Evolutionary conservation across 2,888 invertebrate genomes (phyloP).

Genomic region (Leptinotarsa haldemani): DNA sequence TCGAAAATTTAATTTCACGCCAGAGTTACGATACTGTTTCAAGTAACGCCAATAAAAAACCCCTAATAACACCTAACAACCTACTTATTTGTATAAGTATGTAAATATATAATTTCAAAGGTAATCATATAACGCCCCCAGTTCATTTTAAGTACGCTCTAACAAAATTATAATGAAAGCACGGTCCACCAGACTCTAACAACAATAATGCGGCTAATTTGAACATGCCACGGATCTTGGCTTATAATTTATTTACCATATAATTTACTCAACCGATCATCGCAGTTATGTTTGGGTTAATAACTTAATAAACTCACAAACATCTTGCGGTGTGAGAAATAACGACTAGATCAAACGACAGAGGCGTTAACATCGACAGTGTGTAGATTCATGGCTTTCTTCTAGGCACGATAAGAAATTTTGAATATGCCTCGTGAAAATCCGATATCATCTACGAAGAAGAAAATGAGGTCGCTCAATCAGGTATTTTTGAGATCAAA

Average conservation of each 20-base stretch:
- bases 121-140: constrained; percentile 54
- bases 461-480: neutral
- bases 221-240: constrained; percentile 41
- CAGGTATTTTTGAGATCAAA: too few species aligned
- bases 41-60: constrained; percentile 31
- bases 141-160: constrained; percentile 53
- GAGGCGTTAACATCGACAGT: constrained; percentile 26
- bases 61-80: constrained; percentile 46
- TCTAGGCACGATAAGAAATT: constrained; percentile 13
- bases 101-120: constrained; percentile 55
- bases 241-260: constrained; percentile 51
- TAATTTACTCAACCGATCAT: constrained; percentile 62
- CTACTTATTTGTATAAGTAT: constrained; percentile 52
- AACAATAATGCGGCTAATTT: constrained; percentile 52
- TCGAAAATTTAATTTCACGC: constrained; percentile 43
- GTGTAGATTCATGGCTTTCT: constrained; percentile 24
- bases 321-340: constrained; percentile 41
- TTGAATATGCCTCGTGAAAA: neutral
- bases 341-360: constrained; percentile 32
- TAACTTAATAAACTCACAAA: constrained; percentile 61
- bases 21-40: constrained; percentile 42
- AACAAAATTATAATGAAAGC: constrained; percentile 54
- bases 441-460: neutral
- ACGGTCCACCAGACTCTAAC: constrained; percentile 56
- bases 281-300: constrained; percentile 61